phyloP scores from a whole-genome alignment of 2,888 invertebrate species.

The Coenonympha glycerion region DNA sequence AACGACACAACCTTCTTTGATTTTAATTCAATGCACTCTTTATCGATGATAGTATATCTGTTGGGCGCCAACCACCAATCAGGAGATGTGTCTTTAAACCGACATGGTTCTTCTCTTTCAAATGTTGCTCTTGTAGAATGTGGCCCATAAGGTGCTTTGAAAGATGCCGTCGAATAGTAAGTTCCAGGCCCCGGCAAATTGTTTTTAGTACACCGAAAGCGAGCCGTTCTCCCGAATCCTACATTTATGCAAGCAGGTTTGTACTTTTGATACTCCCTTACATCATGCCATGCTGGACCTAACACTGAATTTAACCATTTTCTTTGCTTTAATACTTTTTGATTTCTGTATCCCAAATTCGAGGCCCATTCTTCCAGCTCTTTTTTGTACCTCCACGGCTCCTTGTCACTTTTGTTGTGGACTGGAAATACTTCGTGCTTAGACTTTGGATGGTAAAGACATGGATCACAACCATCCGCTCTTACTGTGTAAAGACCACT shows the following conservation, averaged over 20 bases:
- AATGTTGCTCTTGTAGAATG: slow-evolving; percentile 53
- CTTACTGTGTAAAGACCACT: slow-evolving; percentile 43
- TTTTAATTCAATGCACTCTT: slow-evolving; percentile 51
- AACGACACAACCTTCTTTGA: slow-evolving; percentile 54
- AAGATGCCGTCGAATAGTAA: slow-evolving; percentile 49
- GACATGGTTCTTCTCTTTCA: slow-evolving; percentile 54
- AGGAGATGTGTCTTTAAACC: slow-evolving; percentile 46
- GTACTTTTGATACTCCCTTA: slow-evolving; percentile 35
- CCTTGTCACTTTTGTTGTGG: slow-evolving; percentile 40
- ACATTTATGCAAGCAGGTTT: slow-evolving; percentile 50
- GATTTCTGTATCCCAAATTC: slow-evolving; percentile 63
- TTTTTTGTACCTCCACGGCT: slow-evolving; percentile 57
- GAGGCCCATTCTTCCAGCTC: slow-evolving; percentile 61
- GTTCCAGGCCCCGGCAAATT: slow-evolving; percentile 53
- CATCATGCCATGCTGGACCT: slow-evolving; percentile 57
- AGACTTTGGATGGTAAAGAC: slow-evolving; percentile 47
- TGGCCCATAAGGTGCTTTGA: slow-evolving; percentile 51
- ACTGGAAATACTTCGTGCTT: slow-evolving; percentile 42
- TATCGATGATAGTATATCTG: slow-evolving; percentile 57
- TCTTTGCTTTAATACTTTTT: slow-evolving; percentile 43
- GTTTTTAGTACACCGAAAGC: slow-evolving; percentile 35
- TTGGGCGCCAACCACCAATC: slow-evolving; percentile 59
- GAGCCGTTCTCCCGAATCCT: slow-evolving; percentile 52
- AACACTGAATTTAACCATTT: slow-evolving; percentile 44
- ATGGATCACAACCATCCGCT: slow-evolving; percentile 51